Evolutionary conservation across 2,888 invertebrate genomes (phyloP).

Genomic region (Brachylomia viminalis): DNA sequence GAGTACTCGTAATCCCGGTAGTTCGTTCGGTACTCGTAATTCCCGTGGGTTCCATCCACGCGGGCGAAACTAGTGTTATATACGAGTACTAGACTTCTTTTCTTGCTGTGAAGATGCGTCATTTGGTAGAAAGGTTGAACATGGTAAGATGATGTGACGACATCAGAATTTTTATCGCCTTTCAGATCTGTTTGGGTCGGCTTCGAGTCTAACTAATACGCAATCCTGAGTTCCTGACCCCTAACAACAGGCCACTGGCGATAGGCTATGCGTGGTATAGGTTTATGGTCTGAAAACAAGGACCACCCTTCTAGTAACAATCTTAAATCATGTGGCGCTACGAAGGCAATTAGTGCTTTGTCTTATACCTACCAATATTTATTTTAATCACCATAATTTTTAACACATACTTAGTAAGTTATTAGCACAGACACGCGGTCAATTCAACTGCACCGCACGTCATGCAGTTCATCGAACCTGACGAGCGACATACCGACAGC

Average conservation of each 20-base stretch:
- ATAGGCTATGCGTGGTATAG: neutral
- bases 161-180: too few species aligned
- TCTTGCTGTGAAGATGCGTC: too few species aligned
- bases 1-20: too few species aligned
- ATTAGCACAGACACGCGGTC: slow-evolving; percentile 21
- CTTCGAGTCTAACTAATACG: too few species aligned
- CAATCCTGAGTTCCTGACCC: neutral
- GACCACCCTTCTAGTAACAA: neutral
- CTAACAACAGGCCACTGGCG: neutral
- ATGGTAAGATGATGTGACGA: too few species aligned
- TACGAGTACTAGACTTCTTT: too few species aligned
- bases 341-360: neutral
- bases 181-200: too few species aligned
- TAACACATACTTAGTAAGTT: neutral
- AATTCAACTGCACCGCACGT: slow-evolving; percentile 51
- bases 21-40: too few species aligned
- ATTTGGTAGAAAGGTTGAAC: too few species aligned
- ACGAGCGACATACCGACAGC: slow-evolving; percentile 34
- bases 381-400: neutral
- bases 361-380: neutral
- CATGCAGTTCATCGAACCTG: slow-evolving; percentile 51
- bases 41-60: too few species aligned
- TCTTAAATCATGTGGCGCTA: neutral
- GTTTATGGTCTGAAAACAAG: neutral
- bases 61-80: too few species aligned